Base-by-base conservation (phyloP, 2,888 invertebrate genomes). In the Drosophila mimica region DNA sequence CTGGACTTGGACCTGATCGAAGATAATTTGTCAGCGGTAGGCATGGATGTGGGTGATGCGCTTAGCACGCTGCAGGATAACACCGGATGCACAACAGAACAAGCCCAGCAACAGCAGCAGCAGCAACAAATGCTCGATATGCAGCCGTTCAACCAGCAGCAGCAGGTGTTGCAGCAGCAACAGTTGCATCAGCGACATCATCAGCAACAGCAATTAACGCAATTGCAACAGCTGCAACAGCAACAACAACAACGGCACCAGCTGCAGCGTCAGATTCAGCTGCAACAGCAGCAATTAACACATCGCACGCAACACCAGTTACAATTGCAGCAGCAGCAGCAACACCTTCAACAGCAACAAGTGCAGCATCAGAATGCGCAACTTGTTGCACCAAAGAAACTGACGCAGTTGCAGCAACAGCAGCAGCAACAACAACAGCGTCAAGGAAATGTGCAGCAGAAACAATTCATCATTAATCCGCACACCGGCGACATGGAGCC, bases 391-490 rank as follows among this genome's bases (percentile, higher is more conserved):
- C 88, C 78, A 43, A 78, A 76, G 38, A 65, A 80, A 43, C 58
- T 78, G 15, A 46, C 56, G 15, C 70, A 73, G 30, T 43, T 65
- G 49, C 80, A 68, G 25, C 80, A 74, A 2, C 74, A 69, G n/a
- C 76, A 70, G 33, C 61, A 56, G 3, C 72, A 77, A 11, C 75
- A 68, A 33, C 78, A 78, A 51, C 82, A 84, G 64, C 63, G 77
- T 30, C 57, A 78, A 53, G 72, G 68, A 48, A 57, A 62, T 71
- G 60, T 81, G 63, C 73, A 77, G 4, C 92, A 95, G 95, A 88
- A 92, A 59, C 97, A 97, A 93, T 97, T 97, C 94, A 95, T 98
- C 52, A 97, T 98, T 83, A 98, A 98, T 94, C 98, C 98, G 0
- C 94, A 98, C 74, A 98, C 98, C 77, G 97, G 97, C 48, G 96